Evolutionary conservation across 23 tunicate genomes (phyloP).

Genomic region (Clavelina lepadiformis): DNA sequence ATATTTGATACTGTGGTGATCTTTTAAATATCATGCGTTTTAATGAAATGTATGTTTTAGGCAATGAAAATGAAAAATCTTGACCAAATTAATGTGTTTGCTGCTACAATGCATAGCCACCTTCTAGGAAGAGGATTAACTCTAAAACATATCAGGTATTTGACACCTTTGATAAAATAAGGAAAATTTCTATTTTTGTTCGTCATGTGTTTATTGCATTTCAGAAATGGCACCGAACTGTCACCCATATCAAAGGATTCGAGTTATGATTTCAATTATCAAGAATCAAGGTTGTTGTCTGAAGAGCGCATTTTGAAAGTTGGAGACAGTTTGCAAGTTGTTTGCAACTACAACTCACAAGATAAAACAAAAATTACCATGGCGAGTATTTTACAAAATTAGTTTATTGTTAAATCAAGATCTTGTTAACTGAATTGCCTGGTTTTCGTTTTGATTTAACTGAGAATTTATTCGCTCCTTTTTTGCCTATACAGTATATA

Average conservation of each 20-base stretch:
- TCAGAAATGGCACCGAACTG: conserved; percentile 21
- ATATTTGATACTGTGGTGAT: too few relatives aligned
- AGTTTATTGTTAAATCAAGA: too few relatives aligned
- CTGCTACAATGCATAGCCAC: conserved; percentile 39
- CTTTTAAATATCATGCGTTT: too few relatives aligned
- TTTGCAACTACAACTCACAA: conserved; percentile 28
- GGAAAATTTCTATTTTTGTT: too few relatives aligned
- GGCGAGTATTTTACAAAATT: background rate
- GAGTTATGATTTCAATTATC: conserved; percentile 35
- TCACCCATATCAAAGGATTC: conserved; percentile 19
- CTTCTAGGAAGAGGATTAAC: conserved; percentile 37
- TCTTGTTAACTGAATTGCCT: too few relatives aligned
- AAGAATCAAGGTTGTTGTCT: conserved; percentile 24
- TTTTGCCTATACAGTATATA: too few relatives aligned
- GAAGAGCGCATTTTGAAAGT: conserved; percentile 8
- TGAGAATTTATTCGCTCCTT: too few relatives aligned
- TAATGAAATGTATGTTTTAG: too few relatives aligned
- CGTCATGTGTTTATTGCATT: background rate
- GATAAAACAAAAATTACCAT: conserved; percentile 11
- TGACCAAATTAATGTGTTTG: conserved; percentile 29
- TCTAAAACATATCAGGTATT: conserved; percentile 49
- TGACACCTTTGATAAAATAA: background rate
- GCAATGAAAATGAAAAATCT: conserved; percentile 6
- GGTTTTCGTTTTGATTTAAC: too few relatives aligned
- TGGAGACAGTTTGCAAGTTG: conserved; percentile 33